Evolutionary conservation across 1,140 invertebrate species (phyloP), one percentile per base, ranked within the genome.

Genomic region (Drosophila bocki): DNA sequence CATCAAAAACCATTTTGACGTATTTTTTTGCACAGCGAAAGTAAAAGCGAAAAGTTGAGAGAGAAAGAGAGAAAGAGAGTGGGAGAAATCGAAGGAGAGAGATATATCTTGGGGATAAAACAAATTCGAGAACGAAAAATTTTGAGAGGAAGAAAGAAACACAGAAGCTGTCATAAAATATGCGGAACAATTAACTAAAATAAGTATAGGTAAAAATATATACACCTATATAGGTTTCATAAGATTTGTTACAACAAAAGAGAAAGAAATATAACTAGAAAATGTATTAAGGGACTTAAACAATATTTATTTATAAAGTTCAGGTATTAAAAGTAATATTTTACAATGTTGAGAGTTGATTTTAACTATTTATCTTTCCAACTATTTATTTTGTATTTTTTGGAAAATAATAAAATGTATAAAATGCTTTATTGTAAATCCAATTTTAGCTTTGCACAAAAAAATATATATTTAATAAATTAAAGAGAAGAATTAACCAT

Each of bases 21-120:
- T 64, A 22, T 64, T 64, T 62, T 80, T 83, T 83, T 59, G 81
- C 80, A 83, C 35, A 84, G 54, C 84, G 83, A 87, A 87, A 87
- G 83, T 87, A 87, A 87, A 87, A 87, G 80, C 80, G 48, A 67
- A 62, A 80, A 44, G 29, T 26, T 15, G 39, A 42, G 19, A 32
- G 33, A 32, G 42, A n/a, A n/a, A 29, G 26, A 6, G 26, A 19
- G 22, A 22, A 22, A 22, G 22, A 26, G 26, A 26, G 26, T 29
- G 5, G 26, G 26, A 29, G 26, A 29, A 29, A 51, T 32, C 41
- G 39, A 33, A 22, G 42, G 29, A 53, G 50, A 17, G 29, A 64
- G 15, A 42, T 7, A 8, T n/a, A 15, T 15, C 53, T 19, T 13
- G 15, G 13, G 44, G 58, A 19, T 19, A 53, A 41, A 22, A 13